Conservation (phyloP, 2,797 vertebrate genomes). For the Eulemur coronatus region DNA sequence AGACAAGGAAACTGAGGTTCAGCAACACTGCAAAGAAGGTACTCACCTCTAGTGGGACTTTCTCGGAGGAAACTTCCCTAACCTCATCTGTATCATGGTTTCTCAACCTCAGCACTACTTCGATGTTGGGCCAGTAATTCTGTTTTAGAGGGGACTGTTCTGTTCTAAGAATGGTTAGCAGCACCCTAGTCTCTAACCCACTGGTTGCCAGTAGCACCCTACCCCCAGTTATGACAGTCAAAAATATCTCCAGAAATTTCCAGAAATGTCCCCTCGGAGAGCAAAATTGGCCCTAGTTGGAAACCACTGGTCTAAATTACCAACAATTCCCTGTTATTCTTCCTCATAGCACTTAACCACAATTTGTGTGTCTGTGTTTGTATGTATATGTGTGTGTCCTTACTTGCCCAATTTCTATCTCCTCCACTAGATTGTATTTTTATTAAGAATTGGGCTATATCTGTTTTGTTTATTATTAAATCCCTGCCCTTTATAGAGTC, state of each 20-base stretch:
- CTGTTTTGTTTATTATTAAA: neutral
- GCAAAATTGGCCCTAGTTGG: neutral
- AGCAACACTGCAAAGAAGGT: neutral
- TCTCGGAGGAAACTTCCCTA: neutral
- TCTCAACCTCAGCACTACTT: neutral
- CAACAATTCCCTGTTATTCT: neutral
- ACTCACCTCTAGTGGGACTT: neutral
- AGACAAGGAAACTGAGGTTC: neutral
- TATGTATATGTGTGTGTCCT: neutral
- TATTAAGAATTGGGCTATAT: constrained; percentile 1
- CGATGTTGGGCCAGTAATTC: neutral
- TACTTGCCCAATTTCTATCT: neutral
- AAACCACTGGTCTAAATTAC: constrained; percentile 1
- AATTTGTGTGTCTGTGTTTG: neutral
- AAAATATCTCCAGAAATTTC: neutral
- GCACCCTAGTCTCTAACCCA: neutral
- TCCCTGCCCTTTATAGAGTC: neutral
- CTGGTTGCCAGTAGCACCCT: neutral
- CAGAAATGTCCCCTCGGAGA: neutral
- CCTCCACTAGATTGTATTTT: neutral
- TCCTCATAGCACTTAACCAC: neutral
- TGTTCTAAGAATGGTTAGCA: neutral
- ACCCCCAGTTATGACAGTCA: neutral
- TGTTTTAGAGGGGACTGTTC: neutral
- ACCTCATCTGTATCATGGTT: neutral